These are phyloP conservation scores for Atopsyche davidsoni DNA, from an alignment of 1,140 invertebrate genomes.

Conservation along the genomic window DNA sequence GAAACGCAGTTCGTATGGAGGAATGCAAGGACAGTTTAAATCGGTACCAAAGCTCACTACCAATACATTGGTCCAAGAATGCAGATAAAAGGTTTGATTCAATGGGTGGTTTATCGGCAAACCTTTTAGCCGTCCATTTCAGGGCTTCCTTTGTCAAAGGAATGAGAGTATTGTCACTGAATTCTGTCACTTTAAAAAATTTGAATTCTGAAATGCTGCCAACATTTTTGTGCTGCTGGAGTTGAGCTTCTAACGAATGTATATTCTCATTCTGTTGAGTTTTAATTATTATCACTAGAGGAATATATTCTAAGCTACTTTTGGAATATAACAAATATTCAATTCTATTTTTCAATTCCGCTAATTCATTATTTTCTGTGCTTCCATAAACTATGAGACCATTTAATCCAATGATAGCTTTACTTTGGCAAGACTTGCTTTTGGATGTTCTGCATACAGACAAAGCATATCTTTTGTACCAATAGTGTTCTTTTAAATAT, in stretches of 20 bases:
- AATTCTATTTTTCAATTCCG: slow-evolving; percentile 38
- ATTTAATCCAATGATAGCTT: slow-evolving; percentile 36
- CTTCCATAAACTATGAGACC: slow-evolving; percentile 40
- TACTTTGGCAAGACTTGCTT: slow-evolving; percentile 31
- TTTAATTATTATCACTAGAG: slow-evolving; percentile 38
- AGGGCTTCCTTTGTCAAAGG: slow-evolving; percentile 45
- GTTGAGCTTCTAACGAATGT: slow-evolving; percentile 18
- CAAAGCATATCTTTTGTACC: slow-evolving; percentile 45
- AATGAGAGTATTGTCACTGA: slow-evolving; percentile 36
- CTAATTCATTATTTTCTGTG: slow-evolving; percentile 33
- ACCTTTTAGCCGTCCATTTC: slow-evolving; percentile 54
- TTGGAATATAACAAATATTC: slow-evolving; percentile 43
- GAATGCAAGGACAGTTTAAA: slow-evolving; percentile 49
- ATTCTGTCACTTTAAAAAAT: slow-evolving; percentile 34
- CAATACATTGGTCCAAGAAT: slow-evolving; percentile 52
- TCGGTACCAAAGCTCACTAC: slow-evolving; percentile 59
- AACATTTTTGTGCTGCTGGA: slow-evolving; percentile 29
- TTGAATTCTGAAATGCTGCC: slow-evolving; percentile 39
- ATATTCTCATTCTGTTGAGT: slow-evolving; percentile 24
- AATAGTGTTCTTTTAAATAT: slow-evolving; percentile 41
- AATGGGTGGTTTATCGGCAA: slow-evolving; percentile 46
- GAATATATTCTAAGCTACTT: slow-evolving; percentile 39
- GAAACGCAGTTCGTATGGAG: slow-evolving; percentile 42
- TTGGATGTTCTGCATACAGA: slow-evolving; percentile 37
- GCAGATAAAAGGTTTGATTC: slow-evolving; percentile 54